Percentiles rank a stretch among this genome's conserved stretches.
These are phyloP conservation scores for Apis mellifera DNA, from an alignment of 1,140 invertebrate genomes.

Conservation along the genomic window Amel_HAv3.1 CM009931.2:2202501-2203000, in stretches of 20 bases:
- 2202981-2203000: constrained; percentile 87
- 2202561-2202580: not conserved
- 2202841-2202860: too few species aligned
- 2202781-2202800: not conserved
- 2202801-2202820: not conserved
- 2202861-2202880: too few species aligned
- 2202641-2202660: constrained; percentile 22
- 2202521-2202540: not conserved
- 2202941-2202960: constrained; percentile 78
- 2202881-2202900: not conserved
- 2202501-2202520: constrained; percentile 37
- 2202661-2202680: constrained; percentile 30
- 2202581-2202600: constrained; percentile 27
- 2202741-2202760: constrained; percentile 22
- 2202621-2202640: constrained; percentile 23
- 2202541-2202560: constrained; percentile 41
- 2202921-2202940: constrained; percentile 44
- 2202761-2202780: too few species aligned
- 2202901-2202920: not conserved
- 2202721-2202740: constrained; percentile 35
- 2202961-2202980: constrained; percentile 91
- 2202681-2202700: constrained; percentile 18
- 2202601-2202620: constrained; percentile 18
- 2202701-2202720: constrained; percentile 29
- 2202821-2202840: too few species aligned